Evolutionary conservation across 2,888 invertebrate genomes (phyloP).

Genomic region (Sphaeridia pumilis): DNA sequence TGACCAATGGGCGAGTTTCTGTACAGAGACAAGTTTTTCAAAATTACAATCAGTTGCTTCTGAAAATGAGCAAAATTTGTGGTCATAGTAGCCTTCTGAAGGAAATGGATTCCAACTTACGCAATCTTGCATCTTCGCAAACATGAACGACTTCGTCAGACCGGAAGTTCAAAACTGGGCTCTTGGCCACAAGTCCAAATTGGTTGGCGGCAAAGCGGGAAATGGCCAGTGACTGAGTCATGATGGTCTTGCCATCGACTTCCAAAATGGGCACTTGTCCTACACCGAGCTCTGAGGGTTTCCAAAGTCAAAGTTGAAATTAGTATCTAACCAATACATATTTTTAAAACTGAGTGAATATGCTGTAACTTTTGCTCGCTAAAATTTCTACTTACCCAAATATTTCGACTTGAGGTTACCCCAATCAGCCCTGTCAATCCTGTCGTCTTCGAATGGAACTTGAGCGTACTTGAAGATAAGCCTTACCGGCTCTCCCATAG

Average conservation of each 20-base stretch:
- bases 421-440: constrained; percentile 2
- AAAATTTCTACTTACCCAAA: background rate
- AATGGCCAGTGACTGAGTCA: constrained; percentile 34
- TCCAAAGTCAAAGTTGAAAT: constrained; percentile 21
- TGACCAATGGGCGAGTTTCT: background rate
- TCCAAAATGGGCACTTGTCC: constrained; percentile 33
- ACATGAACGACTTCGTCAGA: constrained; percentile 19
- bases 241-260: constrained; percentile 26
- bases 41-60: background rate
- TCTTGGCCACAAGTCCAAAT: constrained; percentile 18
- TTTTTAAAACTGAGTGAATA: background rate
- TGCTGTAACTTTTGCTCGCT: background rate
- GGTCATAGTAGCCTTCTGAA: background rate
- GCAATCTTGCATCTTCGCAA: constrained; percentile 17
- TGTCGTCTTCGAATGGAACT: constrained; percentile 3
- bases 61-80: background rate
- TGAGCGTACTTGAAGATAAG: constrained; percentile 1
- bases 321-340: background rate
- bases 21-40: background rate
- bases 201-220: constrained; percentile 32
- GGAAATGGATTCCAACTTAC: background rate
- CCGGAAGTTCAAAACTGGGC: constrained; percentile 18
- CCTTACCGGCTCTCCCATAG: constrained; percentile 6
- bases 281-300: constrained; percentile 24
- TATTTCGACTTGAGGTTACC: background rate